Base-by-base conservation (phyloP, 2,113 vertebrate genomes). In the Zapornia atra region DNA sequence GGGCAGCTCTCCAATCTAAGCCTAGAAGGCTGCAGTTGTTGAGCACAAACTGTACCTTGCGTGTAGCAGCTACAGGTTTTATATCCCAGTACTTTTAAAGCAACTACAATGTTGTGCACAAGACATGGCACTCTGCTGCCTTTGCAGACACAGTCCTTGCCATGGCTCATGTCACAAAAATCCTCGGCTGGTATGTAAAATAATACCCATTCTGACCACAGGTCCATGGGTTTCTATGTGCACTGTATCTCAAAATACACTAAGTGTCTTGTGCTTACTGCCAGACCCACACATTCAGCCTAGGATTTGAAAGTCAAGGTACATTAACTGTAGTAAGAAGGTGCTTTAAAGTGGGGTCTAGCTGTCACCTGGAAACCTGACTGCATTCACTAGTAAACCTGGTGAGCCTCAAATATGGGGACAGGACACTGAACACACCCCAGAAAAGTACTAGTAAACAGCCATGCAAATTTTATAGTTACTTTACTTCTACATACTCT, bases 1-100 rank as follows among this genome's bases (percentile, higher is more conserved):
- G 11, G 34, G 24, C 46, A 73, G 19, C 26, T 87, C 59, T 65
- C 22, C 13, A 46, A 24, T 10, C 29, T 12, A 51, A 61, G 64
- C 51, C 18, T 33, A 64, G 57, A 42, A 83, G 34, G 33, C 2
- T 85, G 70, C n/a, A 57, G 63, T 1, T 90, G 38, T 22, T 46
- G 64, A 86, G 65, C 77, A 73, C 59, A 79, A 73, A 73, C 33
- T 69, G 12, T 48, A 11, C 13, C n/a, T 34, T 33, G 54, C 19
- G 10, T 11, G 0, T 20, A 18, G 9, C 0, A 1, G 70, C 29
- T 6, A 15, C 6, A 68, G 16, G 4, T 56, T 66, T 90, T 54
- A 10, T 0, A 64, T 13, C 24, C 50, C 36, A n/a, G n/a, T 31
- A 8, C 26, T 63, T 40, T 6, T 1, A 2, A 72, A 87, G 34